Evolutionary conservation across 2,113 vertebrate genomes (phyloP).

Genomic region (Notarius quadriscutis): DNA sequence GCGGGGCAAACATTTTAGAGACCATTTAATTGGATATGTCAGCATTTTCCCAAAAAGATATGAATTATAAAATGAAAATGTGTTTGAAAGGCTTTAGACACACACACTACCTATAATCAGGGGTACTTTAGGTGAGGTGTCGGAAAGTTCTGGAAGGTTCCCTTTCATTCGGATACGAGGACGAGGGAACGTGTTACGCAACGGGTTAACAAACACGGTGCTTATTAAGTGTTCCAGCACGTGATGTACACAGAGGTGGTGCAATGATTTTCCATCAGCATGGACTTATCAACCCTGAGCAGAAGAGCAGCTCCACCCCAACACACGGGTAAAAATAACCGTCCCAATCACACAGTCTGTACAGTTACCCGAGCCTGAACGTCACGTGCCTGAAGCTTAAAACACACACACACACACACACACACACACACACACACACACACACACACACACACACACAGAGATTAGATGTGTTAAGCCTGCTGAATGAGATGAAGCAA

Average conservation of each 20-base stretch:
- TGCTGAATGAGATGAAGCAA: conserved; percentile 9
- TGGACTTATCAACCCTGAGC: conserved; percentile 65
- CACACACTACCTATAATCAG: background rate
- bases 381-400: conserved; percentile 57
- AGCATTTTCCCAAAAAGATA: background rate
- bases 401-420: conserved; percentile 16
- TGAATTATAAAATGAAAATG: background rate
- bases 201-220: background rate
- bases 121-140: background rate
- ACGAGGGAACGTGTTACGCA: conserved; percentile 6
- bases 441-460: conserved; percentile 19
- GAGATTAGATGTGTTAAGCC: background rate
- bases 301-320: conserved; percentile 52
- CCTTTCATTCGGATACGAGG: background rate
- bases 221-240: background rate
- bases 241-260: background rate
- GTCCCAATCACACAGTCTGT: conserved; percentile 43
- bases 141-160: background rate
- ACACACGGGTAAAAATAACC: conserved; percentile 71
- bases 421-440: conserved; percentile 11
- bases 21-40: too few relatives aligned
- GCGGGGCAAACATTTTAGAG: background rate
- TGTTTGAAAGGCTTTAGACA: background rate
- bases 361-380: conserved; percentile 58
- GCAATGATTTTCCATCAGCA: background rate